These are phyloP conservation scores for Gryon sp. DNA, from an alignment of 1,140 invertebrate species.

Conservation along the genomic window DNA sequence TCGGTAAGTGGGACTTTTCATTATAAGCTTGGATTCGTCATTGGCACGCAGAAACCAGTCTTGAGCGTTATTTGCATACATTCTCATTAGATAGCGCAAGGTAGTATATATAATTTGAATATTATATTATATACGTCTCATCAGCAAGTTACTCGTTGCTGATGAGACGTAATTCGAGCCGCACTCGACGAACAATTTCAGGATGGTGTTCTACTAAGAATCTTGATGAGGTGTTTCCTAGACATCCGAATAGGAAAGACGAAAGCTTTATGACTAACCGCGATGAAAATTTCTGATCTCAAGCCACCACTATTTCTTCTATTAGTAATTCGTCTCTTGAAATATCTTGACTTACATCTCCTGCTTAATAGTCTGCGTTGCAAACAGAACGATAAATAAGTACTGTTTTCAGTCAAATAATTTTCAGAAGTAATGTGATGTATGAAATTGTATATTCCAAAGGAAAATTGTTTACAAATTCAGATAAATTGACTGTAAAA, in stretches of 20 bases:
- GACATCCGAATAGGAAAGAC: slow-evolving; percentile 62
- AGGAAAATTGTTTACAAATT: slow-evolving; percentile 2
- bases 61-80: slow-evolving; percentile 73
- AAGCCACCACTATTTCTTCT: slow-evolving; percentile 31
- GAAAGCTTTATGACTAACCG: slow-evolving; percentile 61
- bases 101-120: slow-evolving; percentile 72
- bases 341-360: slow-evolving; percentile 7
- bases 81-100: slow-evolving; percentile 69
- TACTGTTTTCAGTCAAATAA: slow-evolving; percentile 14
- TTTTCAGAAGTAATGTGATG: slow-evolving; percentile 26
- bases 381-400: slow-evolving; percentile 26
- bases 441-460: slow-evolving; percentile 15
- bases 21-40: slow-evolving; percentile 15
- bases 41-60: slow-evolving; percentile 28
- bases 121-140: too few relatives aligned
- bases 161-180: slow-evolving; percentile 75
- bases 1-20: too few relatives aligned
- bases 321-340: slow-evolving; percentile 34
- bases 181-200: slow-evolving; percentile 68
- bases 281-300: slow-evolving; percentile 65
- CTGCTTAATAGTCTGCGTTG: background rate
- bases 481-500: slow-evolving; percentile 2
- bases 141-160: slow-evolving; percentile 72
- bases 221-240: slow-evolving; percentile 72
- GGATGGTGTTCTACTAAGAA: slow-evolving; percentile 54